phyloP scores from a whole-genome alignment of 2,888 invertebrate species.

The Gryllus longicercus region DNA sequence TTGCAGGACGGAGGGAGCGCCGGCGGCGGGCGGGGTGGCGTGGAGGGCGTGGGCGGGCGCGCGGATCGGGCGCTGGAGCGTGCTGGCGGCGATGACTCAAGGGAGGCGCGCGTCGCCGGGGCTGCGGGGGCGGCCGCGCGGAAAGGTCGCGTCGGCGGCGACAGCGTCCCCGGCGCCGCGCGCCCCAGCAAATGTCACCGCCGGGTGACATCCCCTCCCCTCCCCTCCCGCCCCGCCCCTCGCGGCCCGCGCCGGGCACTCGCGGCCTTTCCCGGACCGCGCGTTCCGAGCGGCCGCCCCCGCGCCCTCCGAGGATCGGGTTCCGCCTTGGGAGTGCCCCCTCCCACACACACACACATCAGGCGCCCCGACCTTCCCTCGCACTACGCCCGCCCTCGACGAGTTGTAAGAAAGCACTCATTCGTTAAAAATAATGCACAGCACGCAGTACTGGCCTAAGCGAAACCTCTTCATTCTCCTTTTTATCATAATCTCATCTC shows the following conservation, averaged over 20 bases:
- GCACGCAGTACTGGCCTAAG: too few species aligned
- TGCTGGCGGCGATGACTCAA: conserved; percentile 41
- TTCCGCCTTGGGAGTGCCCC: too few species aligned
- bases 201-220: background rate
- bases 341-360: too few species aligned
- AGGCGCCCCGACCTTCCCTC: too few species aligned
- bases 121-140: conserved; percentile 24
- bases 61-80: conserved; percentile 28
- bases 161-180: background rate
- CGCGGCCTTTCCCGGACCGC: background rate
- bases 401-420: too few species aligned
- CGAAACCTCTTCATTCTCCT: too few species aligned
- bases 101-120: conserved; percentile 31
- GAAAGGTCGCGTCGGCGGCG: conserved; percentile 18
- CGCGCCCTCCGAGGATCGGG: too few species aligned
- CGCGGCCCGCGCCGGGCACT: background rate
- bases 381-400: too few species aligned
- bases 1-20: conserved; percentile 36
- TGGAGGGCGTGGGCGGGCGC: conserved; percentile 28
- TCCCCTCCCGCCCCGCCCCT: background rate
- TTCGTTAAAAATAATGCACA: too few species aligned
- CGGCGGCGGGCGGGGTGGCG: conserved; percentile 38
- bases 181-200: conserved; percentile 1
- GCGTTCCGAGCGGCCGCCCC: too few species aligned
- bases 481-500: too few species aligned